Evolutionary conservation across 1,140 invertebrate species (phyloP).

Genomic region (Ephestia elutella): DNA sequence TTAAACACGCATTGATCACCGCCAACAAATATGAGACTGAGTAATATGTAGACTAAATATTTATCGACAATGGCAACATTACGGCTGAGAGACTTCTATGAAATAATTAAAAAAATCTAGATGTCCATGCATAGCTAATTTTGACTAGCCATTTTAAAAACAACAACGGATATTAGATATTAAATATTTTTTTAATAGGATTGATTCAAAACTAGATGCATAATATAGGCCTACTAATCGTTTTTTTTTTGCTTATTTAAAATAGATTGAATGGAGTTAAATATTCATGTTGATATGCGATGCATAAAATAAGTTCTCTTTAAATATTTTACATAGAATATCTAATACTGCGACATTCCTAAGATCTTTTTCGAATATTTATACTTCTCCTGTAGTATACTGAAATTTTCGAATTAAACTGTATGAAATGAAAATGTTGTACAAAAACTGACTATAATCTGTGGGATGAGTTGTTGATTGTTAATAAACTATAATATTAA

Average conservation of each 20-base stretch:
- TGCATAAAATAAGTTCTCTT: too few relatives aligned
- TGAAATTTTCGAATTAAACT: neutral
- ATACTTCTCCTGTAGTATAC: too few relatives aligned
- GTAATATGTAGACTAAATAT: conserved; percentile 63
- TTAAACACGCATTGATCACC: conserved; percentile 52
- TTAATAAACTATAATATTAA: conserved; percentile 18
- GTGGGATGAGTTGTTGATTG: conserved; percentile 36
- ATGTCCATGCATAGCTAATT: conserved; percentile 2
- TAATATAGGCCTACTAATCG: too few relatives aligned
- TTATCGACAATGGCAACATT: conserved; percentile 50
- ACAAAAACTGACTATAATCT: conserved; percentile 71
- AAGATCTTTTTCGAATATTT: too few relatives aligned
- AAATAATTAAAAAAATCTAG: conserved; percentile 52
- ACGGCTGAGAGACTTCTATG: conserved; percentile 35
- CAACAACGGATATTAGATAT: neutral
- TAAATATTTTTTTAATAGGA: neutral
- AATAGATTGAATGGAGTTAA: too few relatives aligned
- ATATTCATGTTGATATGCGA: too few relatives aligned
- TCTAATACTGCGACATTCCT: too few relatives aligned
- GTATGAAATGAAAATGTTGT: conserved; percentile 39
- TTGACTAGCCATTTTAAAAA: neutral
- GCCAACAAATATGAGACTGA: conserved; percentile 72
- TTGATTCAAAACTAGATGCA: neutral
- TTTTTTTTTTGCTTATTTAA: too few relatives aligned
- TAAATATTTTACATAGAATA: too few relatives aligned